phyloP scores from a whole-genome alignment of 37 sponge, comb jelly and placozoan genomes.

The Ephydatia muelleri region DNA sequence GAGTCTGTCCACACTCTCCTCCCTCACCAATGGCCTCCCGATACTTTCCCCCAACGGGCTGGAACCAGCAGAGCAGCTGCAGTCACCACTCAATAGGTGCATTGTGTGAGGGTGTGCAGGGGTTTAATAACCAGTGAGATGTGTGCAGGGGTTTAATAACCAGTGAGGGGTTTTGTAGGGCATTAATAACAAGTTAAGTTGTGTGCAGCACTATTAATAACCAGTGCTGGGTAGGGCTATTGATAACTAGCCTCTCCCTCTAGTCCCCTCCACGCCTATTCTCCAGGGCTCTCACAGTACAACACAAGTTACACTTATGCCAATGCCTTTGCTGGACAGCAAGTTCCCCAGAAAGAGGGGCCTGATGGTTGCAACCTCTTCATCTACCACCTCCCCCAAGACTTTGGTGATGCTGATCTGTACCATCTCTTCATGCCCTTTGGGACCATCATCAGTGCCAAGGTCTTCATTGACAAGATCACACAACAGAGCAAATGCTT shows the following conservation, averaged over 20 bases:
- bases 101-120: neutral
- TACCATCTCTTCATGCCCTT: constrained; percentile 71
- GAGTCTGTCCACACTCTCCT: constrained; percentile 12
- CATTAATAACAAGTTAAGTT: neutral
- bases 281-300: constrained; percentile 10
- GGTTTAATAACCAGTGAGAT: too few relatives aligned
- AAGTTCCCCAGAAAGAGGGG: constrained; percentile 62
- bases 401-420: constrained; percentile 83
- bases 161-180: too few relatives aligned
- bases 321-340: constrained; percentile 32
- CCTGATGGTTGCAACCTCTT: constrained; percentile 97
- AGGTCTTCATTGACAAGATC: constrained; percentile 93
- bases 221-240: neutral
- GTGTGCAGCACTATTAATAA: neutral
- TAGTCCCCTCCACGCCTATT: constrained; percentile 61
- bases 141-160: too few relatives aligned
- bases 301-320: constrained; percentile 22
- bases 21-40: constrained; percentile 38
- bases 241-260: neutral
- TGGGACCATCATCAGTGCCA: constrained; percentile 92
- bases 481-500: constrained; percentile 97
- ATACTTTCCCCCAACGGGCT: constrained; percentile 60
- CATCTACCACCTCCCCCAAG: constrained; percentile 97
- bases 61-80: constrained; percentile 32
- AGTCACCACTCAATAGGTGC: constrained; percentile 59